A percentile compares a stretch with the other conserved stretches of the same genome.
phyloP scores from a whole-genome alignment of 92 coral and sea anemone genomes.

The Umimayanthus chanpuru region DNA sequence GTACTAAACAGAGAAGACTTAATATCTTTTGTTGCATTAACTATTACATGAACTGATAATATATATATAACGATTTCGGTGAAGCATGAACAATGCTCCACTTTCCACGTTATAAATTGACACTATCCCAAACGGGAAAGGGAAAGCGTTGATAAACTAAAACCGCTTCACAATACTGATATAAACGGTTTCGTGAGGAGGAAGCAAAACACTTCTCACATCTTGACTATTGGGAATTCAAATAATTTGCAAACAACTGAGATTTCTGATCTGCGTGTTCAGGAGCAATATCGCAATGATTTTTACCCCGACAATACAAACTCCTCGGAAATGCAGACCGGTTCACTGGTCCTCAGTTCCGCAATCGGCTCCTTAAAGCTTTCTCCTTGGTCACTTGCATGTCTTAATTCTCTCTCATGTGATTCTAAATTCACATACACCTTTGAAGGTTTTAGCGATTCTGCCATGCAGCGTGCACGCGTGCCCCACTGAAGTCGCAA shows the following conservation, averaged over 20 bases:
- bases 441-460: background rate
- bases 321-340: background rate
- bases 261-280: background rate
- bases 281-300: background rate
- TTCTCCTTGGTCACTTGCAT: background rate
- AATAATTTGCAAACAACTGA: background rate
- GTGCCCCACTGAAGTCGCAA: background rate
- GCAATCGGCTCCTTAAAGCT: background rate
- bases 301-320: background rate
- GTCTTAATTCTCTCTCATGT: no score
- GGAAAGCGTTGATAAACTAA: no score
- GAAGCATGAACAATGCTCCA: no score
- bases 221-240: background rate
- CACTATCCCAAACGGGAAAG: no score
- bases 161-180: no score
- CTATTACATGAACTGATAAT: no score
- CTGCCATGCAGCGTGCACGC: background rate
- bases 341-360: background rate
- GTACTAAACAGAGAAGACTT: no score
- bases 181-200: no score
- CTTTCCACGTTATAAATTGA: no score
- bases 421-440: background rate
- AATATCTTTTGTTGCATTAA: no score
- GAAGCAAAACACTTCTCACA: background rate
- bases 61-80: no score